Base-by-base conservation (phyloP, 2,888 invertebrate genomes). In the Perdita meconis region DNA sequence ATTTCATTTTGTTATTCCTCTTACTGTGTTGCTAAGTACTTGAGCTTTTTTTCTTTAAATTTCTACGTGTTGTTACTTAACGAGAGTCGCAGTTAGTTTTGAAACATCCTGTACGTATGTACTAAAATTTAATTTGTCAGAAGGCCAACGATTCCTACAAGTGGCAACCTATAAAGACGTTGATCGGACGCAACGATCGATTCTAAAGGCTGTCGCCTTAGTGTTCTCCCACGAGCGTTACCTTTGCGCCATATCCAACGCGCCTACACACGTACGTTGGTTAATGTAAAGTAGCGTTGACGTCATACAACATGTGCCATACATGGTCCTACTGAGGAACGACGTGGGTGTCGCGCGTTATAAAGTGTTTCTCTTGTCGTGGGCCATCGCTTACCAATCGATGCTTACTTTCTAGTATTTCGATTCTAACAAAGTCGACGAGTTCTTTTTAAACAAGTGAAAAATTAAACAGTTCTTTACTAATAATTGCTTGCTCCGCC, bases 271-370 rank as follows among this genome's bases (percentile, higher is more conserved):
- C 77, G 76, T 88, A 86, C 86, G 88, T 89, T 87, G 89, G 85
- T 89, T 86, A 89, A 90, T 88, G 88, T 88, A 87, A 89, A 91
- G 89, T 90, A 89, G 89, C 84, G 89, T 87, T 91, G 91, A 91
- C 91, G 91, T 91, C 91, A 91, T 75, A 73, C 75, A 71, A 63
- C 89, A 84, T 85, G 63, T 63, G 78, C 91, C 91, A 87, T 91
- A 91, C 87, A 91, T 89, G 91, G 91, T 76, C 78, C 84, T 86
- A 83, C 81, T 79, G 88, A 86, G 85, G 82, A 84, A 84, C 84
- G 87, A 85, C 85, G 91, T 90, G 90, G 90, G 91, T 89, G 88
- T 87, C 85, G 77, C 86, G 87, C 86, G 87, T 88, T 90, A 89
- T 89, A 89, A 90, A 90, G 90, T 90, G 89, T 89, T 81, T 80